phyloP scores from a whole-genome alignment of 1,140 invertebrate species.

The Nomia melanderi region DNA sequence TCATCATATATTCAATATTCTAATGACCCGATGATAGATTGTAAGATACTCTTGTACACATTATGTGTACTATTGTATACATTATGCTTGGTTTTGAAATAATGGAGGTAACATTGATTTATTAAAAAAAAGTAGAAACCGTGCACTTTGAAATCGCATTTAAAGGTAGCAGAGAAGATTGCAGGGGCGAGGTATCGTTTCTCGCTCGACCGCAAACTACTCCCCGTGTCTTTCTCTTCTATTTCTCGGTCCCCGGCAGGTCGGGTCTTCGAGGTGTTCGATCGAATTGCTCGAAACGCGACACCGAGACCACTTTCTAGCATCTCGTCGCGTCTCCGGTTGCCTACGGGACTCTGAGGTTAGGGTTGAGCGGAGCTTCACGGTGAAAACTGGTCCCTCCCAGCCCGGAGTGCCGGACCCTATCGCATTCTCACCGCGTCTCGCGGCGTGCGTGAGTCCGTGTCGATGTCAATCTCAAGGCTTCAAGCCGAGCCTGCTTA shows the following conservation, averaged over 20 bases:
- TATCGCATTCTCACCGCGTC: slow-evolving; percentile 30
- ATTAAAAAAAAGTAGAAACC: too few species aligned
- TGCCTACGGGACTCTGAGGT: slow-evolving; percentile 48
- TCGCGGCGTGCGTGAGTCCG: slow-evolving; percentile 16
- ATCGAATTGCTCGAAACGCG: slow-evolving; percentile 56
- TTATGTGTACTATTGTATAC: too few species aligned
- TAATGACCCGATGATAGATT: too few species aligned
- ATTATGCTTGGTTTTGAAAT: too few species aligned
- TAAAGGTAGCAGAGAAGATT: not conserved
- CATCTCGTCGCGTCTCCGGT: slow-evolving; percentile 48
- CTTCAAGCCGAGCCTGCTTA: slow-evolving; percentile 19
- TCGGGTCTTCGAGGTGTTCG: slow-evolving; percentile 41
- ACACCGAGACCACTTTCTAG: slow-evolving; percentile 62
- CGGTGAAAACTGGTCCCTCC: slow-evolving; percentile 48
- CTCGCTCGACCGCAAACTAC: slow-evolving; percentile 31
- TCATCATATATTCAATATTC: too few species aligned
- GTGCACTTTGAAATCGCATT: too few species aligned
- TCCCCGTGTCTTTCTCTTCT: not conserved
- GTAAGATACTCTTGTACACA: too few species aligned
- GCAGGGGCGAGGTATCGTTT: slow-evolving; percentile 11
- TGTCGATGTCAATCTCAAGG: slow-evolving; percentile 42
- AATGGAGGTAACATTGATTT: too few species aligned
- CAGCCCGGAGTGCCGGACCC: not conserved
- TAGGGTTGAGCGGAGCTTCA: slow-evolving; percentile 46
- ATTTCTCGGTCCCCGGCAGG: slow-evolving; percentile 9